These are phyloP conservation scores for Macaria liturata DNA, from an alignment of 2,888 invertebrate species.

Conservation along the genomic window DNA sequence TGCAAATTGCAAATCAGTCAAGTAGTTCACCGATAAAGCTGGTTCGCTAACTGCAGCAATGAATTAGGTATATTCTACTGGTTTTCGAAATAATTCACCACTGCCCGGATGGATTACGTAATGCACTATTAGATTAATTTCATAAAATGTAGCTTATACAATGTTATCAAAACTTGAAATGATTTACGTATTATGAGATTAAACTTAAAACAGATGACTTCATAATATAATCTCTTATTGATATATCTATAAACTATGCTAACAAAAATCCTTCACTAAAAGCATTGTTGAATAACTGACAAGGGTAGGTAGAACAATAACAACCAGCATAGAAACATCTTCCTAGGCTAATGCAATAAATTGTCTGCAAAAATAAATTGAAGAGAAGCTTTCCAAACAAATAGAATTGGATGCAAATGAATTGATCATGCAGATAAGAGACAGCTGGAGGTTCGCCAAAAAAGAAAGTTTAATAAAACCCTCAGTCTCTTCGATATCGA, in stretches of 20 bases:
- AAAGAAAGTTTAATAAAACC: slow-evolving; percentile 19
- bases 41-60: slow-evolving; percentile 7
- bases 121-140: slow-evolving; percentile 20
- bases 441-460: slow-evolving; percentile 24
- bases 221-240: too few relatives aligned
- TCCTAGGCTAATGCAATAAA: slow-evolving; percentile 4
- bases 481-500: slow-evolving; percentile 12
- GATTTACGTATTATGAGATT: too few relatives aligned
- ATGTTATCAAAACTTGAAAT: too few relatives aligned
- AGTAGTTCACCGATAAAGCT: slow-evolving; percentile 15
- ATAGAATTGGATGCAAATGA: slow-evolving; percentile 21
- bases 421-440: slow-evolving; percentile 25
- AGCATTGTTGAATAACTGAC: too few relatives aligned
- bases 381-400: slow-evolving; percentile 18
- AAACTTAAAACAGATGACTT: too few relatives aligned
- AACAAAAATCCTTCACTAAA: too few relatives aligned
- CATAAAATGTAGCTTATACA: slow-evolving; percentile 12
- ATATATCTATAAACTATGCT: too few relatives aligned
- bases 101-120: slow-evolving; percentile 27
- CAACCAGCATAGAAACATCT: slow-evolving; percentile 2
- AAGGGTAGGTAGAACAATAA: background rate
- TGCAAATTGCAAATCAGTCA: slow-evolving; percentile 25
- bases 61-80: slow-evolving; percentile 16
- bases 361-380: slow-evolving; percentile 19
- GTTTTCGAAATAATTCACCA: slow-evolving; percentile 26